Conservation (phyloP, 2,888 invertebrate species). For the Oxyscelio sp. region DNA sequence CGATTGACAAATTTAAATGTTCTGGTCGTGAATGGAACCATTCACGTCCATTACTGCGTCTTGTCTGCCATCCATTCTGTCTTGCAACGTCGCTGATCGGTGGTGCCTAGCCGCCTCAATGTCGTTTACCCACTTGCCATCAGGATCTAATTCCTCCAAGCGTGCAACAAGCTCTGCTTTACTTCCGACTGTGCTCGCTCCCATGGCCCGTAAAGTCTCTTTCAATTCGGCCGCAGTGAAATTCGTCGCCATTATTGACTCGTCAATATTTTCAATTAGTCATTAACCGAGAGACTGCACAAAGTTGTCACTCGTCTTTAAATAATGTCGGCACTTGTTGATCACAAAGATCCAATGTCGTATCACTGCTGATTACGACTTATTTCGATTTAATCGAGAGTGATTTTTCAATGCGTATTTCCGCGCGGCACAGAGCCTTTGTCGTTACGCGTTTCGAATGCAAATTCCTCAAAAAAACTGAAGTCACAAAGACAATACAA, state of each 20-base stretch:
- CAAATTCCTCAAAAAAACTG: background rate
- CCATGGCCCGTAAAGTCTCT: background rate
- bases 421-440: background rate
- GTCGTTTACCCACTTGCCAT: background rate
- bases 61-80: background rate
- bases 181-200: background rate
- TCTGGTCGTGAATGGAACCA: slow-evolving; percentile 17
- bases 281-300: background rate
- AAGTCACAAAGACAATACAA: background rate
- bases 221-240: background rate
- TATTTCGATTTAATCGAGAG: background rate
- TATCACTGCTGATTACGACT: too few species aligned
- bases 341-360: background rate
- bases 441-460: background rate
- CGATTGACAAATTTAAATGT: slow-evolving; percentile 4
- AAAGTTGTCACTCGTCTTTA: background rate
- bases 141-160: background rate
- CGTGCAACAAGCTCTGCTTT: background rate
- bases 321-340: background rate
- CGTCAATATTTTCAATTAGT: background rate
- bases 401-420: background rate
- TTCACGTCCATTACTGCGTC: background rate
- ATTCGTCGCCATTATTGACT: background rate
- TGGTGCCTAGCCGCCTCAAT: background rate
- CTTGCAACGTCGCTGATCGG: background rate